These are phyloP conservation scores for Arrhamphus sclerolepis DNA, from an alignment of 2,797 vertebrate species.

Conservation along the genomic window DNA sequence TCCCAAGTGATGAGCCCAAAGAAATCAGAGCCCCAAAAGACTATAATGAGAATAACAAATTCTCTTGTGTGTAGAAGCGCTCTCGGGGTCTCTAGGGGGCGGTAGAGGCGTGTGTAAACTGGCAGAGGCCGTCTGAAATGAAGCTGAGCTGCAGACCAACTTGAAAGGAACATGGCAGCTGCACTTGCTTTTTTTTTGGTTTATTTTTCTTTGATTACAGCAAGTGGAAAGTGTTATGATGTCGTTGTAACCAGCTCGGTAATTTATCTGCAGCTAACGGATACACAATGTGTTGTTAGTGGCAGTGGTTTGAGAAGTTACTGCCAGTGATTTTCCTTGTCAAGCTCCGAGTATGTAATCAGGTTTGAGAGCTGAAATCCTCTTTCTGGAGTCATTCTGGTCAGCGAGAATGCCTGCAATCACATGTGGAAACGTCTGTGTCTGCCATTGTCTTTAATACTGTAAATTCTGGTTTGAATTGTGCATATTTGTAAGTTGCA, in stretches of 20 bases:
- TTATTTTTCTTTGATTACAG: slow-evolving; percentile 64
- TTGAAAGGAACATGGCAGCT: slow-evolving; percentile 54
- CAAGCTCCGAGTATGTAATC: slow-evolving; percentile 48
- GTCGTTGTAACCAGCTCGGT: slow-evolving; percentile 35
- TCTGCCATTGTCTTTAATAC: slow-evolving; percentile 39
- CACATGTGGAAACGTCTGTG: slow-evolving; percentile 53
- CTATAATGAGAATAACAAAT: slow-evolving; percentile 74
- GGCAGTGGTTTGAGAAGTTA: slow-evolving; percentile 41
- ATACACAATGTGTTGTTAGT: slow-evolving; percentile 41
- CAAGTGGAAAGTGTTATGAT: slow-evolving; percentile 65
- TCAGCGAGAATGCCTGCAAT: slow-evolving; percentile 55
- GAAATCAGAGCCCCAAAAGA: slow-evolving; percentile 73
- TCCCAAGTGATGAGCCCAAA: slow-evolving; percentile 64
- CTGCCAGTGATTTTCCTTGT: slow-evolving; percentile 58
- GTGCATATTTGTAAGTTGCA: slow-evolving; percentile 45
- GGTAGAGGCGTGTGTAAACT: slow-evolving; percentile 44
- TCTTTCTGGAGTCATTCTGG: slow-evolving; percentile 49
- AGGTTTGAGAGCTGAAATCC: slow-evolving; percentile 67
- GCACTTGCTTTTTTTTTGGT: slow-evolving; percentile 36
- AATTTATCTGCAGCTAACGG: slow-evolving; percentile 53
- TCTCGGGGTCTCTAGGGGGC: slow-evolving; percentile 55
- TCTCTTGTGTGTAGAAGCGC: slow-evolving; percentile 11
- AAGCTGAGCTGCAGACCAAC: slow-evolving; percentile 37
- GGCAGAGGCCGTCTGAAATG: slow-evolving; percentile 6
- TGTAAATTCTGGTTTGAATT: slow-evolving; percentile 40